phyloP scores from a whole-genome alignment of 2,888 invertebrate genomes.

The Notocelia uddmanniana region DNA sequence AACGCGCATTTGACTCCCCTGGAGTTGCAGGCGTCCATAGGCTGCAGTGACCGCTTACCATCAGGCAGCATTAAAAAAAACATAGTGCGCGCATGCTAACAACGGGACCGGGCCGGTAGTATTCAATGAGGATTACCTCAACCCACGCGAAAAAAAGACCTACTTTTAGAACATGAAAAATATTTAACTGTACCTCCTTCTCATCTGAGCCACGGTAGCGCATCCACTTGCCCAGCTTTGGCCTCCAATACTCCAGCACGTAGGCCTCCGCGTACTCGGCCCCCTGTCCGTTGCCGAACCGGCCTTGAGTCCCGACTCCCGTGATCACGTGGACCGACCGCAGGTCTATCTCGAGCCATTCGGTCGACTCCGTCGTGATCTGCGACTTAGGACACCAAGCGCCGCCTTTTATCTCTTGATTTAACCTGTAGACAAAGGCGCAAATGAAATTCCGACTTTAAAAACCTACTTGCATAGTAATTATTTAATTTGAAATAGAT shows the following conservation, averaged over 20 bases:
- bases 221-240: constrained; percentile 92
- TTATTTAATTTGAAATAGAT: not conserved
- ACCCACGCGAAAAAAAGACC: no score
- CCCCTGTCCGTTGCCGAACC: constrained; percentile 96
- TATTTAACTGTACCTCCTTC: constrained; percentile 88
- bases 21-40: no score
- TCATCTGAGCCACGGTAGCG: constrained; percentile 91
- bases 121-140: no score
- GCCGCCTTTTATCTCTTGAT: constrained; percentile 93
- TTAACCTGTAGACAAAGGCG: constrained; percentile 86
- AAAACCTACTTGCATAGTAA: not conserved
- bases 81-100: no score
- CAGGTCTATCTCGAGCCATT: constrained; percentile 94
- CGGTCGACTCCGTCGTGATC: constrained; percentile 91
- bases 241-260: constrained; percentile 93
- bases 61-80: no score
- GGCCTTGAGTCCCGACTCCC: constrained; percentile 93
- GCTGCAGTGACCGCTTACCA: no score
- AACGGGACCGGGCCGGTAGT: no score
- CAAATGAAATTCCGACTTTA: not conserved
- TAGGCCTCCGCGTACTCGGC: constrained; percentile 95
- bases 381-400: constrained; percentile 96
- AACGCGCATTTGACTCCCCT: no score
- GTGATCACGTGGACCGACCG: constrained; percentile 93
- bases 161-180: no score